phyloP scores from a whole-genome alignment of 2,888 invertebrate species.

The Nomada goodeniana region DNA sequence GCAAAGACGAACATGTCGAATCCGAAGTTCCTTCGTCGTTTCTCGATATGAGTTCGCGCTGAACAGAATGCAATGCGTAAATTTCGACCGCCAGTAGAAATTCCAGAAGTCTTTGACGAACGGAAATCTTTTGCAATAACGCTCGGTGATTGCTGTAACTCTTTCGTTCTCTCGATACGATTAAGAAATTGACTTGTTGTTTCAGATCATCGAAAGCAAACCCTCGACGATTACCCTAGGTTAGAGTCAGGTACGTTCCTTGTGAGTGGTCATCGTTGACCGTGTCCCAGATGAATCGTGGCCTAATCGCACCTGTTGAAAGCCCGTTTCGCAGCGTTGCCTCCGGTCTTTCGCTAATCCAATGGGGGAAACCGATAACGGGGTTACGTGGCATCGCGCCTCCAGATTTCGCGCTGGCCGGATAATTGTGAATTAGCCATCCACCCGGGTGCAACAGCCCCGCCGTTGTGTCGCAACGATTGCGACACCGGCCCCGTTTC shows the following conservation, averaged over 20 bases:
- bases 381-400: constrained; percentile 28
- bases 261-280: not conserved
- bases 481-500: constrained; percentile 55
- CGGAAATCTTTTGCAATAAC: not conserved
- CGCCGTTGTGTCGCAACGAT: constrained; percentile 52
- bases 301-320: constrained; percentile 33
- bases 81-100: no score
- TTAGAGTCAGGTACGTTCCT: constrained; percentile 81
- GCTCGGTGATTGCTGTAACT: not conserved
- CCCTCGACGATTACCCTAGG: constrained; percentile 81
- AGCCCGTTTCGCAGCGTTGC: constrained; percentile 36
- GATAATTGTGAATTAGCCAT: constrained; percentile 51
- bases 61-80: no score
- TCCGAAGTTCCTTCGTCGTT: no score
- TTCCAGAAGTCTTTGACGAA: no score
- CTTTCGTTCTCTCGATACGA: not conserved
- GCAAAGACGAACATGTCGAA: no score
- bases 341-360: constrained; percentile 46
- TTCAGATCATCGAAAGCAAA: constrained; percentile 82
- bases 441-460: constrained; percentile 56
- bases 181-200: constrained; percentile 30
- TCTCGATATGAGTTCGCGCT: no score
- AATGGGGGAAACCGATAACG: constrained; percentile 31
- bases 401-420: constrained; percentile 28
- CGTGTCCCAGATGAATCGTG: constrained; percentile 9